These are phyloP conservation scores for Neomorphus geoffroyi DNA, from an alignment of 2,797 vertebrate genomes.

Conservation along the genomic window DNA sequence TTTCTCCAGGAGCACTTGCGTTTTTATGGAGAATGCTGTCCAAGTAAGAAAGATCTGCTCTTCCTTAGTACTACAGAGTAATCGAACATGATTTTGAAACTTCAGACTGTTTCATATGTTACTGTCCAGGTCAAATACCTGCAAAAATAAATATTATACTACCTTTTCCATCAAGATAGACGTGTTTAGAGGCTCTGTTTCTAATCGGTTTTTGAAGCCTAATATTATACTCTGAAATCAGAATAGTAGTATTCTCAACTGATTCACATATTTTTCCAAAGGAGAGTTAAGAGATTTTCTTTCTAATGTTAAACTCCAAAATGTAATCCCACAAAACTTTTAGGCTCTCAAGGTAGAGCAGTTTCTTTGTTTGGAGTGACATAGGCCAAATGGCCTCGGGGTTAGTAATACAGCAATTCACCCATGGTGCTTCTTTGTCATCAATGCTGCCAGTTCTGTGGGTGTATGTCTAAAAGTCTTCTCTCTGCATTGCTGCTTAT, in stretches of 20 bases:
- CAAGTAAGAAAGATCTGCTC: constrained; percentile 27
- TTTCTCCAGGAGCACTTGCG: neutral
- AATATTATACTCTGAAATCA: neutral
- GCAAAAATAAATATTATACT: neutral
- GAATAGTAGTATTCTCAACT: neutral
- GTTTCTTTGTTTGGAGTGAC: neutral
- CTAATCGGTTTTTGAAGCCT: neutral
- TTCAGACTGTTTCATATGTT: neutral
- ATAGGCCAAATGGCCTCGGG: neutral
- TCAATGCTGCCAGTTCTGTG: neutral
- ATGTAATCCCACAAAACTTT: neutral
- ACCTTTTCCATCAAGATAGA: neutral
- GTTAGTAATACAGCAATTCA: neutral
- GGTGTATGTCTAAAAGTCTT: neutral
- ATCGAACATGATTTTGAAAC: constrained; percentile 6
- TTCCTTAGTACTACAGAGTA: neutral
- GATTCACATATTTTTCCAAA: neutral
- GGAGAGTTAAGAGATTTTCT: neutral
- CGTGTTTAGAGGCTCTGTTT: neutral
- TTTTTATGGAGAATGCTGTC: constrained; percentile 25
- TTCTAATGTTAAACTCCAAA: neutral
- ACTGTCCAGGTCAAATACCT: constrained; percentile 5
- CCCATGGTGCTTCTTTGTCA: neutral
- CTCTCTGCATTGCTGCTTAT: neutral
- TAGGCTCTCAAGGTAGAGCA: neutral